Conservation (phyloP, 2,113 vertebrate species). For the Paedocypris sp. region DNA sequence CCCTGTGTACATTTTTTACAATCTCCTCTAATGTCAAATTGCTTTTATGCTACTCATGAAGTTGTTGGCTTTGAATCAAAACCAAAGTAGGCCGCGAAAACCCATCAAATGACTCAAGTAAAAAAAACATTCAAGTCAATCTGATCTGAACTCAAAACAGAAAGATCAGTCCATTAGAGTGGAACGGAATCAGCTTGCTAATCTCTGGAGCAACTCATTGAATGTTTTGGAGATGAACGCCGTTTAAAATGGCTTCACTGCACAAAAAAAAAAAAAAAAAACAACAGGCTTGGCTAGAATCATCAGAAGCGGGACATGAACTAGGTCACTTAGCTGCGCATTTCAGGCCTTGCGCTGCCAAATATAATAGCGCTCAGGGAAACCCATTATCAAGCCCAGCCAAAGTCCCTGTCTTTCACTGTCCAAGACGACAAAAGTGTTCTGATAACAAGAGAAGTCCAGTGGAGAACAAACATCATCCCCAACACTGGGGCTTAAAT, state of each 20-base stretch:
- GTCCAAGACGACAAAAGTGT: constrained; percentile 25
- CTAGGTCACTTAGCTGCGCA: constrained; percentile 9
- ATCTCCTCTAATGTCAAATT: no score
- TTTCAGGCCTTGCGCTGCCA: background rate
- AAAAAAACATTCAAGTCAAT: no score
- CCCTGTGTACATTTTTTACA: no score
- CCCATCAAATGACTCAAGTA: no score
- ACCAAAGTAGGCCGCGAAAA: no score
- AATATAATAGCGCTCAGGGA: constrained; percentile 14
- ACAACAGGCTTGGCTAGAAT: background rate
- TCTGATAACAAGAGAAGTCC: constrained; percentile 40
- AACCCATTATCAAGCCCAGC: constrained; percentile 15
- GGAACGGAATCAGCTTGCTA: background rate
- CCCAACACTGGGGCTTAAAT: constrained; percentile 28
- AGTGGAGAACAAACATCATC: constrained; percentile 34
- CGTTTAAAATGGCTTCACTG: no score
- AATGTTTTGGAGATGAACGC: no score
- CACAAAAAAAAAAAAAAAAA: background rate
- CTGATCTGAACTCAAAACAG: no score
- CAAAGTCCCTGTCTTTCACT: constrained; percentile 20
- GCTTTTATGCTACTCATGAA: no score
- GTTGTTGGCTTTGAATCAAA: no score
- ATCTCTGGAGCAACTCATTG: background rate
- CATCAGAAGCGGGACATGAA: background rate
- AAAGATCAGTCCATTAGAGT: no score